Evolutionary conservation across 2,113 vertebrate genomes (phyloP), one percentile per base, ranked within the genome.

Genomic region (Hippocampus abdominalis): DNA sequence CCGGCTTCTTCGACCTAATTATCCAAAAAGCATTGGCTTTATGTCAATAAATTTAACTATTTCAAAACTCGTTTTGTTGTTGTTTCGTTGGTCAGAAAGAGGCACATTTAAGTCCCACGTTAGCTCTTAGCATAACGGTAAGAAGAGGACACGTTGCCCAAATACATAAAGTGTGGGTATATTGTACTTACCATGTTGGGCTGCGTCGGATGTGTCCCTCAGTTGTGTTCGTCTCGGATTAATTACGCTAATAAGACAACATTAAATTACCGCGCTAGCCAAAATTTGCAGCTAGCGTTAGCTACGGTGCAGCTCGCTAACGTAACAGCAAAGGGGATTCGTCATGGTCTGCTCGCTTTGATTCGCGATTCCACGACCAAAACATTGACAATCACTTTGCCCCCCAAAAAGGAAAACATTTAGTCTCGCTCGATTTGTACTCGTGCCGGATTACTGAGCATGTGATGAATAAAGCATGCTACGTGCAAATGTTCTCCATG

Each of bases 121-220:
- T 79, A 72, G 81, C 78, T 2, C 10, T 20, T 66, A 71, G 64
- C 75, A 69, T 42, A 18, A 42, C 60, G 2, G 53, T 36, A 71
- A 12, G n/a, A 54, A 69, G 49, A 70, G 15, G 40, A 64, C 42
- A 46, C 9, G 42, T 60, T 2, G 32, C 10, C 5, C 3, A 36
- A 72, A 36, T 66, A 48, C 25, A 65, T 16, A 0, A 56, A 0
- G 1, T 2, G 0, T 27, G 20, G 23, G 32, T 42, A 36, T 10
- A 48, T 27, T 13, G 18, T 51, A 83, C 89, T 86, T 49, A 92
- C 91, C 91, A 92, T 92, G 70, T 76, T 88, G 65, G 40, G 46
- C 36, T 69, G 72, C 68, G 69, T 74, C 70, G 29, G 82, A 8
- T 54, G 71, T 6, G 66, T 68, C 70, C 75, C 72, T 82, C 64